phyloP scores from a whole-genome alignment of 1,140 invertebrate genomes.

The Gonatopus flavifemur region DNA sequence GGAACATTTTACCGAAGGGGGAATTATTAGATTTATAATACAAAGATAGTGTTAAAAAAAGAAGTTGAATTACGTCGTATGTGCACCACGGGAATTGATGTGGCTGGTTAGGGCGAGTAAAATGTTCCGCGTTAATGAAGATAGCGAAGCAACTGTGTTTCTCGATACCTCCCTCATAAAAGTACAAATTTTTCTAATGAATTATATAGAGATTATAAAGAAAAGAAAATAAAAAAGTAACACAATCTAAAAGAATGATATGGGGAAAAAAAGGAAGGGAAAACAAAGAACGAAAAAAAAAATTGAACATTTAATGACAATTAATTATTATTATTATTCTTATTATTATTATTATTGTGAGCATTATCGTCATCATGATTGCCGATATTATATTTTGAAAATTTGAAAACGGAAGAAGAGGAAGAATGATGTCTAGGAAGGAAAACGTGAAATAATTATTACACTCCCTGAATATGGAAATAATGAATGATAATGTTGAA shows the following conservation, averaged over 20 bases:
- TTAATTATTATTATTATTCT: constrained; percentile 1
- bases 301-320: too few species aligned
- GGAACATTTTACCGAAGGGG: constrained; percentile 23
- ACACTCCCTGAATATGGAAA: too few species aligned
- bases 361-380: not conserved
- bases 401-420: too few species aligned
- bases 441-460: too few species aligned
- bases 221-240: constrained; percentile 8
- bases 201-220: constrained; percentile 48
- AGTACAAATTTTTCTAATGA: constrained; percentile 59
- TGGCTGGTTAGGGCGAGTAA: constrained; percentile 27
- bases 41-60: too few species aligned
- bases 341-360: not conserved
- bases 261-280: constrained; percentile 6
- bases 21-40: too few species aligned
- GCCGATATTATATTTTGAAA: not conserved
- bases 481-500: constrained; percentile 53
- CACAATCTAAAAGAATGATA: not conserved
- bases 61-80: too few species aligned
- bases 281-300: constrained; percentile 20
- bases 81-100: too few species aligned
- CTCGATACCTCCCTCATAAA: constrained; percentile 55
- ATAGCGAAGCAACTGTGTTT: constrained; percentile 42
- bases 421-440: too few species aligned
- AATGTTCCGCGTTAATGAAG: constrained; percentile 20